Conservation (phyloP, 2,113 vertebrate genomes). For the Sturnira hondurensis region DNA sequence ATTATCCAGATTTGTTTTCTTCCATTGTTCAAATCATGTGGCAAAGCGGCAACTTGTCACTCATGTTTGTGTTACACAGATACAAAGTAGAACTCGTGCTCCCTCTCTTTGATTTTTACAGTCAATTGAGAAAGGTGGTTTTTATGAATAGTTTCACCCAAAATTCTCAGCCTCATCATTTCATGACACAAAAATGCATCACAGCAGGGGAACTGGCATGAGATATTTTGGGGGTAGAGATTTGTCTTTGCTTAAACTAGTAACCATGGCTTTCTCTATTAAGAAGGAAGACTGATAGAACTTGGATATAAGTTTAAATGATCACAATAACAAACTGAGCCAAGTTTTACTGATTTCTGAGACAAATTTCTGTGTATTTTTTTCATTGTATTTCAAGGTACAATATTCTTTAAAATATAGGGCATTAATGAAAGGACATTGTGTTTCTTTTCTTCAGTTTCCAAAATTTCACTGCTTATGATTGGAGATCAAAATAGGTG, state of each 20-base stretch:
- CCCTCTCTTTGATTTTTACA: neutral
- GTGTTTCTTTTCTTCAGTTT: constrained; percentile 34
- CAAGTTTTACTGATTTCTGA: constrained; percentile 55
- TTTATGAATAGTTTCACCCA: constrained; percentile 30
- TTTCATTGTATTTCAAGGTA: constrained; percentile 16
- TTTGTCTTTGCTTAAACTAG: constrained; percentile 48
- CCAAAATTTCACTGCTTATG: constrained; percentile 39
- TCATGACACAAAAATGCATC: neutral
- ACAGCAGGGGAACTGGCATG: constrained; percentile 3
- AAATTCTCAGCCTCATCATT: constrained; percentile 16
- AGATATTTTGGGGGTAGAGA: constrained; percentile 33
- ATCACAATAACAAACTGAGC: constrained; percentile 54
- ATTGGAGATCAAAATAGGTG: constrained; percentile 51
- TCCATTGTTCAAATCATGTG: neutral
- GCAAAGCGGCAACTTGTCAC: neutral
- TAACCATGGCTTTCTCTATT: constrained; percentile 55
- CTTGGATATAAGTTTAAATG: constrained; percentile 64
- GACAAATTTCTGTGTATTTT: constrained; percentile 41
- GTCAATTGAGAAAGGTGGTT: neutral
- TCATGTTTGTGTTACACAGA: neutral
- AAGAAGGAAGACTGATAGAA: constrained; percentile 45
- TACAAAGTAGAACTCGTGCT: neutral
- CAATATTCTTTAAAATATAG: constrained; percentile 17
- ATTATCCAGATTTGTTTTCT: neutral
- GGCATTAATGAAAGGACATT: constrained; percentile 38